Percentiles rank a stretch among this genome's conserved stretches.
Conservation (phyloP, 2,888 invertebrate genomes). For the Doris montereyensis region DNA sequence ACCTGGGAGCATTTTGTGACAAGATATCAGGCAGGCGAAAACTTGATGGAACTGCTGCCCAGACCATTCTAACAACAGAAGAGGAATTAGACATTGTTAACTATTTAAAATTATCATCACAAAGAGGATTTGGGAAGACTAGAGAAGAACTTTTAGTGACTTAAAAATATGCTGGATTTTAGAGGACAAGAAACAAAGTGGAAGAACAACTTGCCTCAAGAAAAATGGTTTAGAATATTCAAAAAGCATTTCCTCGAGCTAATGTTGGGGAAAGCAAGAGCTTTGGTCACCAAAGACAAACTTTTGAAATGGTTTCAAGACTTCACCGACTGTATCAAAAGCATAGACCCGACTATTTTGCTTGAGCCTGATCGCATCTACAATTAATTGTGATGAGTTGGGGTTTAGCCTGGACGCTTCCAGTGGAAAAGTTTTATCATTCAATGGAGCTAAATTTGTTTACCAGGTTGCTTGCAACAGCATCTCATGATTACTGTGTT, state of each 20-base stretch:
- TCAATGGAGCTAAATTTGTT: background rate
- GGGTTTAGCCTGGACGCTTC: background rate
- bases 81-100: background rate
- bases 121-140: background rate
- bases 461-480: background rate
- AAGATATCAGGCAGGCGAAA: slow-evolving; percentile 18
- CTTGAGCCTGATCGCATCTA: too few relatives aligned
- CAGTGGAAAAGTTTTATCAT: slow-evolving; percentile 3
- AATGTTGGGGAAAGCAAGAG: background rate
- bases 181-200: background rate
- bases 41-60: background rate
- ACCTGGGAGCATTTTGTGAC: slow-evolving; percentile 15
- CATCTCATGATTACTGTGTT: slow-evolving; percentile 16
- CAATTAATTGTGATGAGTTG: slow-evolving; percentile 12
- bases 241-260: too few relatives aligned
- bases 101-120: background rate
- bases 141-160: background rate
- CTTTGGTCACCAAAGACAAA: background rate
- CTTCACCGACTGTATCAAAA: background rate
- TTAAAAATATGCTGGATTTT: background rate
- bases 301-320: slow-evolving; percentile 3
- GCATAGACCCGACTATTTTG: slow-evolving; percentile 7
- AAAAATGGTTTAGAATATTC: background rate
- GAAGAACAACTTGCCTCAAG: background rate
- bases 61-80: background rate